phyloP scores from a whole-genome alignment of 2,888 invertebrate species.

The Phragmatobia fuliginosa region DNA sequence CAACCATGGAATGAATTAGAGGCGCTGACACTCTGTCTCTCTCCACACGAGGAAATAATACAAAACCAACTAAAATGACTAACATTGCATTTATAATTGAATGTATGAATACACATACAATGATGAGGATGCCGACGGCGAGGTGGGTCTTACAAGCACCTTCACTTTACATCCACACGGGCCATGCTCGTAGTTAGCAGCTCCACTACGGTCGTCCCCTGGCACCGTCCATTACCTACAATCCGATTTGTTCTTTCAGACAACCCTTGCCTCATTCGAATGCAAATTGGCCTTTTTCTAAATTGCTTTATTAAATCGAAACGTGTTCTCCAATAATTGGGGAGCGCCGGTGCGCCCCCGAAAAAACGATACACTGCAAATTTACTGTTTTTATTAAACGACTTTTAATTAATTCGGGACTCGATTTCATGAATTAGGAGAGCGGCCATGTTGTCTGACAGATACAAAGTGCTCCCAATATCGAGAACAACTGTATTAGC shows the following conservation, averaged over 20 bases:
- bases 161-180: too few relatives aligned
- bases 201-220: conserved; percentile 12
- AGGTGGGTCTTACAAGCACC: too few relatives aligned
- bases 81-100: background rate
- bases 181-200: conserved; percentile 10
- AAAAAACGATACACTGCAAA: conserved; percentile 56
- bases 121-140: background rate
- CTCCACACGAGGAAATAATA: too few relatives aligned
- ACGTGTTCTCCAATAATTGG: conserved; percentile 80
- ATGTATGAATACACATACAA: background rate
- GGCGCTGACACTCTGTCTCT: too few relatives aligned
- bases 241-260: conserved; percentile 36
- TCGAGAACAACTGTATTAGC: conserved; percentile 36
- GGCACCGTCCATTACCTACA: conserved; percentile 38
- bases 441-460: conserved; percentile 23
- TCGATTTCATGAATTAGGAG: conserved; percentile 52
- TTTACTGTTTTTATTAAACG: conserved; percentile 67
- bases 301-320: conserved; percentile 84
- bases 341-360: conserved; percentile 43
- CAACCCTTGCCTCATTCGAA: conserved; percentile 76
- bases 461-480: conserved; percentile 36
- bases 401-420: conserved; percentile 64
- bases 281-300: conserved; percentile 81
- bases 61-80: too few relatives aligned
- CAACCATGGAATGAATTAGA: too few relatives aligned